Conservation (phyloP, 2,797 vertebrate genomes). For the Pangasius djambal region DNA sequence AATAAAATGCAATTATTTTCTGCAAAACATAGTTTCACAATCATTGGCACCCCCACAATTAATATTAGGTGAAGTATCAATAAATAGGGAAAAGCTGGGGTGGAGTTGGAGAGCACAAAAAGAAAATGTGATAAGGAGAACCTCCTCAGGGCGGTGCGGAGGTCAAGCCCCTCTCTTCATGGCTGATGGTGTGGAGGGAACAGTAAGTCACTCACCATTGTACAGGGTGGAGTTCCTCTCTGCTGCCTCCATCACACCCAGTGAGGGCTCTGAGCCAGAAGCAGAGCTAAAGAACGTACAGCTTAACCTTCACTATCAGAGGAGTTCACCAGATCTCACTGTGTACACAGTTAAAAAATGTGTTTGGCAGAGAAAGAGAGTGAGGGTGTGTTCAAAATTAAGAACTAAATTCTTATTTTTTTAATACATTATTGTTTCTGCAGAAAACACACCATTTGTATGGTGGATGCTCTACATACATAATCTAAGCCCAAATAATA, state of each 20-base stretch:
- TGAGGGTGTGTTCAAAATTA: background rate
- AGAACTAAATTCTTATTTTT: background rate
- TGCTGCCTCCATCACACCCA: constrained; percentile 41
- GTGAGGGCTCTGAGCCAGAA: constrained; percentile 29
- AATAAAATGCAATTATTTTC: background rate
- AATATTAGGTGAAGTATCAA: background rate
- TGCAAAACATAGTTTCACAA: background rate
- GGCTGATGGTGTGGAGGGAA: constrained; percentile 31
- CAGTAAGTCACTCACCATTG: constrained; percentile 43
- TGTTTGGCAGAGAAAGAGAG: background rate
- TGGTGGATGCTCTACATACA: background rate
- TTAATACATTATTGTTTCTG: background rate
- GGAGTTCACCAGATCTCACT: background rate
- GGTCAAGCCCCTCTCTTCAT: constrained; percentile 33
- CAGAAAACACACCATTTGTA: background rate
- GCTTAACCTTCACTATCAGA: background rate
- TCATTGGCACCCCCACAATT: background rate
- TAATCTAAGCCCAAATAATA: background rate
- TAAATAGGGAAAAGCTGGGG: background rate
- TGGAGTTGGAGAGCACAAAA: background rate
- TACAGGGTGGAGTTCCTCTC: constrained; percentile 54
- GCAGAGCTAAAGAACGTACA: constrained; percentile 6
- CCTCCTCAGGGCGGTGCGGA: constrained; percentile 25
- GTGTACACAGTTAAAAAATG: background rate
- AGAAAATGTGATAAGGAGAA: constrained; percentile 8